Evolutionary conservation across 2,113 vertebrate species (phyloP), one percentile per base, ranked within the genome.

Genomic region (Channa argus): DNA sequence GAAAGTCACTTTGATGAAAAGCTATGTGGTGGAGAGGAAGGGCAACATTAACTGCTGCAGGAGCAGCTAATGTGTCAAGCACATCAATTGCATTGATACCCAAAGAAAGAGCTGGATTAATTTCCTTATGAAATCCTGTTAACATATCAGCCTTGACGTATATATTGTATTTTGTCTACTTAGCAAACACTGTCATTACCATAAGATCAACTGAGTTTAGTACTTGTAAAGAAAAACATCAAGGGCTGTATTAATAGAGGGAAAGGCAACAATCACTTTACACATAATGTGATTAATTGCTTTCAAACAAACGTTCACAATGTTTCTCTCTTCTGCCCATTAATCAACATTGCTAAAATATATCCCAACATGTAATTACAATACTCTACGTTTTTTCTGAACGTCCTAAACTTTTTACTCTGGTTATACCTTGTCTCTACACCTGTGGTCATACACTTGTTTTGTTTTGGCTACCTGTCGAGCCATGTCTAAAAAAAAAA

Each of bases 391-490:
- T 77, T 45, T 41, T 50, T 37, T 60, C 10, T 52, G 41, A 84
- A 73, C 60, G 24, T 24, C 24, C 24, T 24, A 24, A 24, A 24
- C 33, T 80, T 74, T 39, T 12, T 54, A 77, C 59, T 64, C 7
- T 63, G 39, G 51, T 14, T 71, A 47, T 14, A 65, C 34, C 53
- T 54, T 14, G 46, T 39, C 49, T 41, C 15, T 68, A 36, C 59
- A 65, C 74, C 37, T 58, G 43, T 61, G 41, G 55, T 36, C 54
- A 56, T 41, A 53, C 60, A 63, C 11, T 43, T 49, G 6, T 69
- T 52, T 56, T 60, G 55, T 46, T 63, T 66, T 73, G 53, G 63
- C 45, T 78, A 7, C 36, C 58, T 80, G 64, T 64, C 41, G 70
- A 79, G 13, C 41, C 41, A 67, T 63, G 67, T 49, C 43, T 41